Percentiles rank a stretch among this genome's conserved stretches.
These are phyloP conservation scores for Rhinichthys klamathensis DNA, from an alignment of 2,113 vertebrate species.

Conservation along the genomic window DNA sequence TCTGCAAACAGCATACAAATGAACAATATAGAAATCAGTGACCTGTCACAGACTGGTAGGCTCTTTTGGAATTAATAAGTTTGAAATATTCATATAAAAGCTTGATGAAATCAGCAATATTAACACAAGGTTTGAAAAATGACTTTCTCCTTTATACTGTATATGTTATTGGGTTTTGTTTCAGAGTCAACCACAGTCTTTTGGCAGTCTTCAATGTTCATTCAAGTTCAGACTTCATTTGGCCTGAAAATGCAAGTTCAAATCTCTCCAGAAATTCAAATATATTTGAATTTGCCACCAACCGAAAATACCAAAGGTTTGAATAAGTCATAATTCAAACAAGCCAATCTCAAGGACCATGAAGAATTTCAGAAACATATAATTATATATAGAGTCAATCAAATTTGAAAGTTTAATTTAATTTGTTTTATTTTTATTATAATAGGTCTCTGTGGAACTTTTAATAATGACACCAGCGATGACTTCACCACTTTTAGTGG, in stretches of 20 bases:
- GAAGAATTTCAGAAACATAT: not conserved
- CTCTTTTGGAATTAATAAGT: not conserved
- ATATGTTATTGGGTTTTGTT: not conserved
- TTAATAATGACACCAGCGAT: conserved; percentile 71
- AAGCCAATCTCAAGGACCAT: not conserved
- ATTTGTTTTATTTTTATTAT: not conserved
- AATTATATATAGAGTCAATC: not conserved
- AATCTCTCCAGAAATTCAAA: conserved; percentile 72
- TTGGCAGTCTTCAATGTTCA: conserved; percentile 78
- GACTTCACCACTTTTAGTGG: conserved; percentile 71
- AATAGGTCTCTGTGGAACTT: conserved; percentile 78
- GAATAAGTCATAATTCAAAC: not conserved
- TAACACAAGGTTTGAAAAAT: not conserved
- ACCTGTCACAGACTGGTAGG: conserved; percentile 71
- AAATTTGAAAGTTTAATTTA: not conserved
- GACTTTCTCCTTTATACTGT: not conserved
- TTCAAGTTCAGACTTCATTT: conserved; percentile 69
- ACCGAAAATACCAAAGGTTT: conserved; percentile 59
- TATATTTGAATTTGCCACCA: conserved; percentile 68
- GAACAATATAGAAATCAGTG: conserved; percentile 56
- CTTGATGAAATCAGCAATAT: not conserved
- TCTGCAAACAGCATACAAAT: conserved; percentile 57
- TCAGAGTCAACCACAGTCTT: conserved; percentile 69
- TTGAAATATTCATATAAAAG: not conserved
- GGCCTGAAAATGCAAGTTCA: conserved; percentile 74